These are phyloP conservation scores for Philaenus spumarius DNA, from an alignment of 1,140 invertebrate genomes.

Conservation along the genomic window DNA sequence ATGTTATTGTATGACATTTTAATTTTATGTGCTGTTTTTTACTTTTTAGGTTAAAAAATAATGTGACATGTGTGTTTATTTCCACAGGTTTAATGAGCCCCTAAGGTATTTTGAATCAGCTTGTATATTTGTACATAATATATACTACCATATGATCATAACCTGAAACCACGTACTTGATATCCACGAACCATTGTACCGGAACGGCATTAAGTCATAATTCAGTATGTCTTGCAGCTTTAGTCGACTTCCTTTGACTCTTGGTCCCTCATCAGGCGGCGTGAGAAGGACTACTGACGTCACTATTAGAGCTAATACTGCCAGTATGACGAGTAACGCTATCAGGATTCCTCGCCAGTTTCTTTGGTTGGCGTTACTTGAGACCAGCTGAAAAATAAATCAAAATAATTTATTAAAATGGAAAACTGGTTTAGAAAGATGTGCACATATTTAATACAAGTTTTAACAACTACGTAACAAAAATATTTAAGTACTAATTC, in stretches of 20 bases:
- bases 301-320: conserved; percentile 85
- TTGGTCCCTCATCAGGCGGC: conserved; percentile 75
- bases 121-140: too few species aligned
- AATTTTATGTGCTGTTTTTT: too few species aligned
- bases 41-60: too few species aligned
- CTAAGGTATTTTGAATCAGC: too few species aligned
- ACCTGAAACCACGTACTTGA: conserved; percentile 55
- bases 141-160: neutral
- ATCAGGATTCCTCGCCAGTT: conserved; percentile 90
- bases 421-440: too few species aligned
- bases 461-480: too few species aligned
- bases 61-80: too few species aligned
- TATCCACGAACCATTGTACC: conserved; percentile 85
- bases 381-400: conserved; percentile 54
- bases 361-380: conserved; percentile 67
- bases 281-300: conserved; percentile 86
- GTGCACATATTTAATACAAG: too few species aligned
- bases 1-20: too few species aligned
- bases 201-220: conserved; percentile 63
- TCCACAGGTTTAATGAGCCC: too few species aligned
- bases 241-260: conserved; percentile 66
- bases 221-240: conserved; percentile 70
- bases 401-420: neutral
- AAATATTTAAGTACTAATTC: too few species aligned
- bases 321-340: conserved; percentile 79